phyloP scores from a whole-genome alignment of 2,797 vertebrate species.

The Hipposideros larvatus region DNA sequence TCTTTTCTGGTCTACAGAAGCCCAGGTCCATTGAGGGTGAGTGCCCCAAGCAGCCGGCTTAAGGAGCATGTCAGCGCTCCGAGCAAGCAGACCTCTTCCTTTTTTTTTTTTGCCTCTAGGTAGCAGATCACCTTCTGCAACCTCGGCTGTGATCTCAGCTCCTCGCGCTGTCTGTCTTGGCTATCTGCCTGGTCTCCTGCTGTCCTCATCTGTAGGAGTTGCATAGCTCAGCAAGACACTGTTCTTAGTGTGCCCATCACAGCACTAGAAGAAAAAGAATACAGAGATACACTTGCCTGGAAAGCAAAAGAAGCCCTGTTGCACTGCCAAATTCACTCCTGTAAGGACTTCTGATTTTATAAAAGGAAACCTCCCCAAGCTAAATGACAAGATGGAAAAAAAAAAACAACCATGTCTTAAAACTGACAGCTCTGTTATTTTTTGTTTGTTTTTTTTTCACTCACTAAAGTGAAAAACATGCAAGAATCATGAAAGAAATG shows the following conservation, averaged over 20 bases:
- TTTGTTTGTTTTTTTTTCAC: not conserved
- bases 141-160: not conserved
- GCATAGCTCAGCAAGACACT: conserved; percentile 71
- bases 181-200: conserved; percentile 51
- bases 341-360: conserved; percentile 67
- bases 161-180: conserved; percentile 58
- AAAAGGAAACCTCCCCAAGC: conserved; percentile 59
- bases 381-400: conserved; percentile 52
- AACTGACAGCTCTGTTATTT: not conserved
- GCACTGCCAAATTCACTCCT: not conserved
- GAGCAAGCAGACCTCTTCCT: conserved; percentile 1
- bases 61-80: conserved; percentile 5
- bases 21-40: conserved; percentile 8
- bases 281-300: conserved; percentile 5
- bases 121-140: conserved; percentile 37
- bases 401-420: not conserved
- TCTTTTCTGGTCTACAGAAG: not conserved
- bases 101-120: not conserved
- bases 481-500: not conserved
- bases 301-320: conserved; percentile 19
- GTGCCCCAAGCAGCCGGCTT: conserved; percentile 35
- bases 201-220: conserved; percentile 63
- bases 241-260: conserved; percentile 72
- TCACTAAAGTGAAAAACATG: not conserved
- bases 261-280: conserved; percentile 68